Base-by-base conservation (phyloP, 2,113 vertebrate species). In the Bettongia penicillata region DNA sequence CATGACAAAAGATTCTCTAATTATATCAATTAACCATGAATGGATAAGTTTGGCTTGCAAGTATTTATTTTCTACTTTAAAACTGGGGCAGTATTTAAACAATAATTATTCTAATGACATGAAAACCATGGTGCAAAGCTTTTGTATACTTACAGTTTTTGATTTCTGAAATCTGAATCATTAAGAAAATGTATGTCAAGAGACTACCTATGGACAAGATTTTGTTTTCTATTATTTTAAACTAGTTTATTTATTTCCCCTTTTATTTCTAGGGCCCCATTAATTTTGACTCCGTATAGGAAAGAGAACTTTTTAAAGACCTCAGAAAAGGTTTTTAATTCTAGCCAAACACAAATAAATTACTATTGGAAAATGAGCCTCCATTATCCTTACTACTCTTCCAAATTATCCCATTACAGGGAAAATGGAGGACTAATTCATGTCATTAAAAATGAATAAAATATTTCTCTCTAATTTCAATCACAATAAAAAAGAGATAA, bases 21-120 rank as follows among this genome's bases (percentile, higher is more conserved):
- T 95, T 97, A 92, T 95, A 90, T 51, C 89, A 96, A 94, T 95
- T 92, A 90, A 94, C 91, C 1, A 92, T 28, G 96, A 94, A 97
- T 51, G 94, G 53, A 96, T 93, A 28, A 93, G 23, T n/a, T 91
- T 93, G 91, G 1, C n/a, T 43, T 94, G 50, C 90, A 97, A 93
- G 48, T 23, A 55, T 94, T 97, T 91, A 94, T 97, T 94, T 93
- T 94, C 53, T 24, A 77, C 47, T 96, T 91, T 97, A 96, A 93
- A 93, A 95, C 84, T 51, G 95, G 51, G n/a, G 4, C 1, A 94
- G 0, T 68, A 47, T 0, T 92, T 96, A 97, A 95, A 94, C 3
- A 91, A 77, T 93, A 97, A 97, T 96, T 97, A 96, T 93, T 97
- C 16, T 26, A 89, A 28, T 91, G 91, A 94, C 37, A 91, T 37